A percentile compares a stretch with the other conserved stretches of the same genome.
phyloP scores from a whole-genome alignment of 2,888 invertebrate species.

The Watsonalla binaria region DNA sequence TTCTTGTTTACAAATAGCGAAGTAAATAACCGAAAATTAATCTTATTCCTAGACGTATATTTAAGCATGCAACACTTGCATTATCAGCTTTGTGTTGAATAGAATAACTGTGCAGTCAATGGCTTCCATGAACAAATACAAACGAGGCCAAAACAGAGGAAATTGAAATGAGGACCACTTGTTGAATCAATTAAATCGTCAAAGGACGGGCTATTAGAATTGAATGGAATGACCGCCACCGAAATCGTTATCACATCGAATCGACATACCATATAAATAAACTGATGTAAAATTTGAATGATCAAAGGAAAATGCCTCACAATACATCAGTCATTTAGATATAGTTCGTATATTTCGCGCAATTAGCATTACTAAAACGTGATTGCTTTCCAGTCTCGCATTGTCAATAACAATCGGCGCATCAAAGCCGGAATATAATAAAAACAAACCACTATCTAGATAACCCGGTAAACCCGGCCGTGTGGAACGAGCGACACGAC shows the following conservation, averaged over 20 bases:
- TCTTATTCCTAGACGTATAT: too few relatives aligned
- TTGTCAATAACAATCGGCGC: constrained; percentile 30
- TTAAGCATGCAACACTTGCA: too few relatives aligned
- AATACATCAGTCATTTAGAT: not conserved
- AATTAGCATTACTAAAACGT: not conserved
- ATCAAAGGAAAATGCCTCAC: too few relatives aligned
- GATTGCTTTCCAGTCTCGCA: constrained; percentile 8
- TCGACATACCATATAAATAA: not conserved
- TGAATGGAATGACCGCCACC: not conserved
- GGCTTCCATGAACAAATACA: too few relatives aligned
- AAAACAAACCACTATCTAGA: constrained; percentile 56
- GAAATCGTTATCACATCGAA: not conserved
- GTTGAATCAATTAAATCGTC: not conserved
- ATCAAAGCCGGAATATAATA: constrained; percentile 42
- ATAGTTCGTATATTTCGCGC: not conserved
- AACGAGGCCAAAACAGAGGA: too few relatives aligned
- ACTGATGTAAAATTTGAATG: not conserved
- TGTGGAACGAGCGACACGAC: constrained; percentile 35
- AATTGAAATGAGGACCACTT: not conserved
- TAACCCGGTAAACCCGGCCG: constrained; percentile 43
- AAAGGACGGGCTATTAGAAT: not conserved
- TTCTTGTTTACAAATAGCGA: too few relatives aligned
- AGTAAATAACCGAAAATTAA: too few relatives aligned
- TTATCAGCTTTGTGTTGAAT: too few relatives aligned
- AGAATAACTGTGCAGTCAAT: too few relatives aligned